phyloP scores from a whole-genome alignment of 2,113 vertebrate genomes.

The Charadrius vociferus region DNA sequence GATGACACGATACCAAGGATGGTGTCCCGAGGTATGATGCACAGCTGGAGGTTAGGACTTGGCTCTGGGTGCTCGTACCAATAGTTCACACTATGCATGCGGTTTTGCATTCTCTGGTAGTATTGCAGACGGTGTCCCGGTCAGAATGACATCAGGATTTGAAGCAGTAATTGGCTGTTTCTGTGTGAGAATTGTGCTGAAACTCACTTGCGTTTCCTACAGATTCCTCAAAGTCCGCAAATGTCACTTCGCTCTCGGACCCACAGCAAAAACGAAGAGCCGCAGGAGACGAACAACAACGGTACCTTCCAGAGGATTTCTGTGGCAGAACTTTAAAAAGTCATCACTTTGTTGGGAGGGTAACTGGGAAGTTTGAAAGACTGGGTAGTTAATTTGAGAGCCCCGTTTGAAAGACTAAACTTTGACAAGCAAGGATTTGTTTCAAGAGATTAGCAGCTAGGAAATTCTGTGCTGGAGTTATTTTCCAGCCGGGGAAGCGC shows the following conservation, averaged over 20 bases:
- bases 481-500: neutral
- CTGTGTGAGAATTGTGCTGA: neutral
- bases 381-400: neutral
- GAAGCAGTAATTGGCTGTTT: neutral
- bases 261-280: neutral
- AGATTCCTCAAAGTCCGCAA: neutral
- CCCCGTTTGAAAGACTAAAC: neutral
- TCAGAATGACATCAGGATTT: fast-evolving
- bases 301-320: neutral
- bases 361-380: neutral
- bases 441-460: neutral
- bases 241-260: neutral
- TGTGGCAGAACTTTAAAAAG: neutral
- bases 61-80: no score
- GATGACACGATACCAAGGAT: neutral
- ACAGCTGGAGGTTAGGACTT: neutral
- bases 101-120: neutral
- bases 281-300: neutral
- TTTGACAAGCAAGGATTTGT: neutral
- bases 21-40: neutral
- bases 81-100: no score
- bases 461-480: neutral
- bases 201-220: neutral
- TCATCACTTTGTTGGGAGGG: neutral
- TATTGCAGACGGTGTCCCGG: fast-evolving